Conservation (phyloP, 2,797 vertebrate species). For the Rhinogobio ventralis region DNA sequence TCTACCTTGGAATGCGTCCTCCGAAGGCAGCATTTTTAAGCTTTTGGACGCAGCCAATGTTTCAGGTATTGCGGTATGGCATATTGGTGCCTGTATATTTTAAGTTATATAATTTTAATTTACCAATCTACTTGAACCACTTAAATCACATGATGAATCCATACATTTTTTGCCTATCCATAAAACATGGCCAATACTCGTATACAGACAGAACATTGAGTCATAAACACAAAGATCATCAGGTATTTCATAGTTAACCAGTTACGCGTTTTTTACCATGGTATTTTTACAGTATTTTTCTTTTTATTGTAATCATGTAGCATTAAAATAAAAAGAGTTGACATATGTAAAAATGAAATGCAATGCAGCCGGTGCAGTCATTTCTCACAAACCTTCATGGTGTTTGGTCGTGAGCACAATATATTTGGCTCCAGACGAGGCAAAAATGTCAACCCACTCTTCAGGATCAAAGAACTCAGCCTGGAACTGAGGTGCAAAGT, state of each 20-base stretch:
- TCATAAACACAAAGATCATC: no score
- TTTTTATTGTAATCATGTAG: background rate
- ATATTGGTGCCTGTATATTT: background rate
- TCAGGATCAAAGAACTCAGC: conserved; percentile 90
- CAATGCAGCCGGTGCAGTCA: background rate
- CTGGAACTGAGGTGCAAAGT: conserved; percentile 89
- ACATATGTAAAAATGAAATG: background rate
- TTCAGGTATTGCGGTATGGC: background rate
- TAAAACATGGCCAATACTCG: no score
- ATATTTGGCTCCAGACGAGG: conserved; percentile 92
- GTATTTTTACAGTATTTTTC: background rate
- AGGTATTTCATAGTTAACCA: no score
- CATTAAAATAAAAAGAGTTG: background rate
- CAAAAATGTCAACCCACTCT: conserved; percentile 89
- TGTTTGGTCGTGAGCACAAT: conserved; percentile 96
- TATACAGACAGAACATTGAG: no score
- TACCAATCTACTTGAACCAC: no score
- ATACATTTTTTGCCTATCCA: no score
- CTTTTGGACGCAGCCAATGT: background rate
- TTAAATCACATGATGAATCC: no score
- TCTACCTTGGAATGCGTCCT: background rate
- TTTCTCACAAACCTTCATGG: conserved; percentile 88
- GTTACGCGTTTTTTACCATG: no score
- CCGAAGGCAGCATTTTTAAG: background rate
- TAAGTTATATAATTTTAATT: no score